These are phyloP conservation scores for Etheostoma nigrum DNA, from an alignment of 2,797 vertebrate genomes.

Conservation along the genomic window DNA sequence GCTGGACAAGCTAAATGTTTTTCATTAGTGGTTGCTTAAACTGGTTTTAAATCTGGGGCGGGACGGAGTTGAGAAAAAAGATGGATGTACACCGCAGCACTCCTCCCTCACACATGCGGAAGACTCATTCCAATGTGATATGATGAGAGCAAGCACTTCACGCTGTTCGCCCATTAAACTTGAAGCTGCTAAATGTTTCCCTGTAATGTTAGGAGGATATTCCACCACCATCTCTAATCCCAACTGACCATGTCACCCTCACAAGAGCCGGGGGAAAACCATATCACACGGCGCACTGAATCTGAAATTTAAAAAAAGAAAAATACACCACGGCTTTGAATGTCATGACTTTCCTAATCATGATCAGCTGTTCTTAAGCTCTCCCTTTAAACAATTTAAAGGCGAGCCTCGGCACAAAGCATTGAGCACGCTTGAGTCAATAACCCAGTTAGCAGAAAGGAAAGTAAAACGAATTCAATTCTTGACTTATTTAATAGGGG, in stretches of 20 bases:
- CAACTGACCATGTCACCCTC: slow-evolving; percentile 63
- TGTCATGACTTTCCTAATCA: slow-evolving; percentile 62
- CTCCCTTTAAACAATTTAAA: slow-evolving; percentile 65
- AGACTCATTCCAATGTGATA: slow-evolving; percentile 54
- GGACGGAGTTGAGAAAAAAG: slow-evolving; percentile 43
- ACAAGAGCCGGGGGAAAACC: slow-evolving; percentile 33
- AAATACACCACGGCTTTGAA: slow-evolving; percentile 34
- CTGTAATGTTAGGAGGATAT: slow-evolving; percentile 63
- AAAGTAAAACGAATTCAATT: slow-evolving; percentile 68
- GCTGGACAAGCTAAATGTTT: slow-evolving; percentile 44
- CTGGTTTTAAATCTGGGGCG: slow-evolving; percentile 47
- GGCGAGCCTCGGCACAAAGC: slow-evolving; percentile 57
- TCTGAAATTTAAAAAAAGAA: slow-evolving; percentile 26
- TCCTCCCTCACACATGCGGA: slow-evolving; percentile 34
- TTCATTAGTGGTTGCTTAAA: slow-evolving; percentile 60
- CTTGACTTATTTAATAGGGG: slow-evolving; percentile 76
- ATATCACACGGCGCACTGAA: slow-evolving; percentile 48
- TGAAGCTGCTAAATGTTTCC: slow-evolving; percentile 59
- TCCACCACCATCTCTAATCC: slow-evolving; percentile 68
- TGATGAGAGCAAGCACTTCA: slow-evolving; percentile 52
- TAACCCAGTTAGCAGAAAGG: slow-evolving; percentile 73
- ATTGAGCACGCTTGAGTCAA: slow-evolving; percentile 68
- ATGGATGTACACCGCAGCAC: slow-evolving; percentile 45
- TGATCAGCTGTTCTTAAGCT: slow-evolving; percentile 63
- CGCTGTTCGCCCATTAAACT: slow-evolving; percentile 53